Conservation (phyloP, 2,888 invertebrate genomes). For the Nomada fabriciana region DNA sequence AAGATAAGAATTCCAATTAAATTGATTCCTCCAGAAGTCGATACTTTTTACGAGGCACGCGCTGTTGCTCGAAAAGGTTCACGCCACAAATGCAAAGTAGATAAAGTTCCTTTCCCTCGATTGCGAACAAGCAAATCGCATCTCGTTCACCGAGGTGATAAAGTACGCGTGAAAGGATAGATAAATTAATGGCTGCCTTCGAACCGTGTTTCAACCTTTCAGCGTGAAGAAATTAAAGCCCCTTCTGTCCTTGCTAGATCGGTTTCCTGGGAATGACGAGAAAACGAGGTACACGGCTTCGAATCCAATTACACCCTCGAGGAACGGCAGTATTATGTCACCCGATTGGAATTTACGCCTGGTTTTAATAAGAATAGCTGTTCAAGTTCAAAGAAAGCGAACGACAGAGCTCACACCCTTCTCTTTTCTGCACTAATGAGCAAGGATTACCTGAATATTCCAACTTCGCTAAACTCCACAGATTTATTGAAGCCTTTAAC, state of each 20-base stretch:
- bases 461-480: no score
- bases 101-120: neutral
- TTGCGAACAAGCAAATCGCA: neutral
- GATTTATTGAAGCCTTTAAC: no score
- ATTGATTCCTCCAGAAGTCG: neutral
- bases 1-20: neutral
- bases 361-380: no score
- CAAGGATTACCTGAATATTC: no score
- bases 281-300: neutral
- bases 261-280: neutral
- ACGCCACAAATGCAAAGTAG: neutral
- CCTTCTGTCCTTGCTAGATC: neutral
- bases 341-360: no score
- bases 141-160: slow-evolving; percentile 1
- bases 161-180: neutral
- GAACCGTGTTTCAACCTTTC: slow-evolving; percentile 1
- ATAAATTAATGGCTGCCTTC: slow-evolving; percentile 21
- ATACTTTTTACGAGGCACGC: neutral
- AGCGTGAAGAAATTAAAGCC: neutral
- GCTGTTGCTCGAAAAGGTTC: neutral
- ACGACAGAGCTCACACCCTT: no score
- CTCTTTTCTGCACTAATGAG: no score
- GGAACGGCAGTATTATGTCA: no score
- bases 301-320: slow-evolving; percentile 15
- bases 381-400: no score